Base-by-base conservation (phyloP, 2,797 vertebrate species). In the Enteromius unitaeniatus region DNA sequence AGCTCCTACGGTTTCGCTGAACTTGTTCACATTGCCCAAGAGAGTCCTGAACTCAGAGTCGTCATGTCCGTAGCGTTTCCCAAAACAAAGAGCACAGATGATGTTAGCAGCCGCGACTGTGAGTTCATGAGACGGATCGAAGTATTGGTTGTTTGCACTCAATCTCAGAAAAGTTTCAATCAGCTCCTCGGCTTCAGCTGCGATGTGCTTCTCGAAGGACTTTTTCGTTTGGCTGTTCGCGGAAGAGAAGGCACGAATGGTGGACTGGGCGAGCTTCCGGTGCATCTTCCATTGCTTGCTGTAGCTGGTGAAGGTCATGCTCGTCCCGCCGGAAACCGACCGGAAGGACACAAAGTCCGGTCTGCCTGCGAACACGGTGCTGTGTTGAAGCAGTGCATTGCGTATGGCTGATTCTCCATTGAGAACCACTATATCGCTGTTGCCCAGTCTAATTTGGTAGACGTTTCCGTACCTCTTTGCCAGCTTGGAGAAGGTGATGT, bases 41-140 rank as follows among this genome's bases (percentile, higher is more conserved):
- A 96, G 90, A 0, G 91, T 87, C 87, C 90, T 88, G 73, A 97
- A 97, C 93, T 97, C 96, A 1, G 34, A 1, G 34, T 97, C 95
- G 1, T 93, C 84, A 1, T 94, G 95, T 85, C 91, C 84, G 1
- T 96, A 96, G n/a, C 95, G 95, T 84, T 93, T 95, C 26, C 96
- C 96, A 60, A 96, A 97, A 91, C 96, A 97, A 79, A 97, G 88
- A 28, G 94, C 95, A 28, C 95, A 96, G 75, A 96, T 94, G 2
- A 96, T 93, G 23, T 96, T 96, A 14, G 95, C 95, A 14, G 94
- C 93, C 81, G 96, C 95, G 62, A 95, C 94, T 6, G 91, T 94
- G 74, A 96, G 79, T 37, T 94, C 92, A 3, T 92, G 91, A 67
- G 89, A 88, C 0, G 95, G 95, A 89, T 95, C 91, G 82, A 95